phyloP scores from a whole-genome alignment of 2,113 vertebrate genomes.

The Grammomys dolichurus region DNA sequence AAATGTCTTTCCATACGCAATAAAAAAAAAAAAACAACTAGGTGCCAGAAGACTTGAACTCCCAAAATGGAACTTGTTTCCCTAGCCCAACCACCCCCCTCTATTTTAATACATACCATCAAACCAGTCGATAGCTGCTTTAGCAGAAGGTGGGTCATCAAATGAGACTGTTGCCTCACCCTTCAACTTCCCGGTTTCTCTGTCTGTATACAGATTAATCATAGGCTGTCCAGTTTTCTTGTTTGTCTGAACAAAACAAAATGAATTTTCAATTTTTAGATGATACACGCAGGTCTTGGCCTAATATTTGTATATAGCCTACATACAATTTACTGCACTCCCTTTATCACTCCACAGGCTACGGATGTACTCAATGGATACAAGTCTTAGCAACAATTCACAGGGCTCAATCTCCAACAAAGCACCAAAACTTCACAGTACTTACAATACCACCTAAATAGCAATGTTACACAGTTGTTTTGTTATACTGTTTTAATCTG shows the following conservation, averaged over 20 bases:
- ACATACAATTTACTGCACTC: neutral
- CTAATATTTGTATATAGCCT: neutral
- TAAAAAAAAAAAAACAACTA: neutral
- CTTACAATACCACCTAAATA: neutral
- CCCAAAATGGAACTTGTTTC: neutral
- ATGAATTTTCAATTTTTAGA: neutral
- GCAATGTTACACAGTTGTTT: neutral
- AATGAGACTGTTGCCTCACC: conserved; percentile 95
- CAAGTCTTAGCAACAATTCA: neutral
- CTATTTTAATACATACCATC: conserved; percentile 87
- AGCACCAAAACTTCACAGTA: neutral
- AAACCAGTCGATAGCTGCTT: conserved; percentile 96
- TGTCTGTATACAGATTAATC: conserved; percentile 96
- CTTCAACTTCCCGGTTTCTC: conserved; percentile 94
- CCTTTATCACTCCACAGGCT: neutral
- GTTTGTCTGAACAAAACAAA: conserved; percentile 87
- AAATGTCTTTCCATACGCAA: neutral
- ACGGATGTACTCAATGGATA: neutral
- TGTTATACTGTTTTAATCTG: neutral
- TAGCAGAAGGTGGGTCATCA: conserved; percentile 95
- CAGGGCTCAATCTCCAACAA: neutral
- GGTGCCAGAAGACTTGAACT: neutral
- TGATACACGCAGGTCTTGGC: neutral
- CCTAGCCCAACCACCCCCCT: too few relatives aligned
- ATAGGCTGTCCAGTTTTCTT: conserved; percentile 96